phyloP scores from a whole-genome alignment of 2,797 vertebrate species.

The Mycteria americana region DNA sequence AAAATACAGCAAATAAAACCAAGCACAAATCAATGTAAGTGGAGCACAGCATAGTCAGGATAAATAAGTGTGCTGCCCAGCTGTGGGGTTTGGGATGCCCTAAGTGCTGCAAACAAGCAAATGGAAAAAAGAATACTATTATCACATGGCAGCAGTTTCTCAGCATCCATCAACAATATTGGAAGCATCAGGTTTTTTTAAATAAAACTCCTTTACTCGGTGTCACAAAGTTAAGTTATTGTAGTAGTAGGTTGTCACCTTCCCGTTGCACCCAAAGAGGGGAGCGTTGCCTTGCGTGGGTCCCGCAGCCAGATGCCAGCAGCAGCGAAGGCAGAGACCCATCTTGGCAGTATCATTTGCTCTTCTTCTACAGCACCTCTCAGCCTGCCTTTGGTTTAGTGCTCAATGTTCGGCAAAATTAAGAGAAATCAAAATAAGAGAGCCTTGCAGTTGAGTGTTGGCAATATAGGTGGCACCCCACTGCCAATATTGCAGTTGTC shows the following conservation, averaged over 20 bases:
- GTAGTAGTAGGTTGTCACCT: neutral
- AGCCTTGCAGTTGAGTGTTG: neutral
- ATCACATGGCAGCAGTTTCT: neutral
- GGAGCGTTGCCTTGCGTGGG: fast-evolving
- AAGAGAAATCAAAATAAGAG: neutral
- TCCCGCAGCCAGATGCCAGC: neutral
- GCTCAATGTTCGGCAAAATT: neutral
- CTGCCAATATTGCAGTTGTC: too few relatives aligned
- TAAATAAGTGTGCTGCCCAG: neutral
- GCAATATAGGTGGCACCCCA: neutral
- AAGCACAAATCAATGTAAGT: neutral
- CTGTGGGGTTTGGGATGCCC: neutral
- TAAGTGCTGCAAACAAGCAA: neutral
- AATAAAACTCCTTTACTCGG: neutral
- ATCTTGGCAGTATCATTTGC: neutral
- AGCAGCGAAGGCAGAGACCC: neutral
- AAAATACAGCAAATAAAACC: neutral
- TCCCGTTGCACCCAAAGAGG: fast-evolving
- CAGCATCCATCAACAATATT: neutral
- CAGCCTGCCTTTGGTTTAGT: neutral
- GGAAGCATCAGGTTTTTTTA: neutral
- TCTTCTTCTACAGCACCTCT: neutral
- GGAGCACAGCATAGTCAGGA: neutral
- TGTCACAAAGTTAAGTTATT: neutral
- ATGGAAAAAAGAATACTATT: neutral